Conservation (phyloP, 2,888 invertebrate species). For the Patella caerulea region DNA sequence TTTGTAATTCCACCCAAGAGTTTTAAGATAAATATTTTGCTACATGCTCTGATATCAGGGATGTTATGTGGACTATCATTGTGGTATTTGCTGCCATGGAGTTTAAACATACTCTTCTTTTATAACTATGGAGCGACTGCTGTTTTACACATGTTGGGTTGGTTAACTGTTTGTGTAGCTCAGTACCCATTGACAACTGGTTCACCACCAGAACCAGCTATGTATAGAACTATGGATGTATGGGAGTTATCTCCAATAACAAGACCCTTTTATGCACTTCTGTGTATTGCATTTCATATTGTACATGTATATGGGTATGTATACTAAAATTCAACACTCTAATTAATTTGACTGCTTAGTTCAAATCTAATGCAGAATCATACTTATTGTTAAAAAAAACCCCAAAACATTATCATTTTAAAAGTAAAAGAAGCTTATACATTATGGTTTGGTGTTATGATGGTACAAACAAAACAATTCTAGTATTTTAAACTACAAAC, state of each 20-base stretch:
- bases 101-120: constrained; percentile 57
- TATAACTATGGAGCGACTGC: constrained; percentile 59
- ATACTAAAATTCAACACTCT: too few species aligned
- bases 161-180: constrained; percentile 63
- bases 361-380: too few species aligned
- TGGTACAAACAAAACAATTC: too few species aligned
- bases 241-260: constrained; percentile 61
- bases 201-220: constrained; percentile 67
- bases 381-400: too few species aligned
- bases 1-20: constrained; percentile 65
- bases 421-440: too few species aligned
- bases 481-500: too few species aligned
- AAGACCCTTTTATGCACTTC: constrained; percentile 64
- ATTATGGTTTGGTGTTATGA: too few species aligned
- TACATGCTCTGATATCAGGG: constrained; percentile 61
- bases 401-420: too few species aligned
- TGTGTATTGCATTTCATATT: constrained; percentile 59
- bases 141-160: constrained; percentile 62
- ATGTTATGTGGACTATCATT: constrained; percentile 57
- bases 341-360: too few species aligned
- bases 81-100: constrained; percentile 62
- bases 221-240: constrained; percentile 63
- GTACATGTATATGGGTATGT: constrained; percentile 30
- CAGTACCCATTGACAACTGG: constrained; percentile 65
- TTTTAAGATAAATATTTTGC: constrained; percentile 59